Evolutionary conservation across 2,888 invertebrate genomes (phyloP).

Genomic region (Drepana falcataria): DNA sequence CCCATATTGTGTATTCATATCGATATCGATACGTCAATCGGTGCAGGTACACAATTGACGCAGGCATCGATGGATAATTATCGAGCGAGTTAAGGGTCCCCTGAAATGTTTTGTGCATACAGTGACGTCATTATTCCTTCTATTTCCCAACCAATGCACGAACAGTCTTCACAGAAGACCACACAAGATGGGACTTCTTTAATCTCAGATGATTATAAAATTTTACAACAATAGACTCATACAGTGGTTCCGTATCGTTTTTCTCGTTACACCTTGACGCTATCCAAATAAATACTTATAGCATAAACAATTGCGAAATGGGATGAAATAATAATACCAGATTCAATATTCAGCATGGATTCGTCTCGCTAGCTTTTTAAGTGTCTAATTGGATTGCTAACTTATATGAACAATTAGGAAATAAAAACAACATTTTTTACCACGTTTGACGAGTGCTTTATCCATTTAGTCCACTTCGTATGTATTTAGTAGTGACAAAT

Average conservation of each 20-base stretch:
- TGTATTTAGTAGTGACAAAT: no score
- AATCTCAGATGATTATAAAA: slow-evolving; percentile 49
- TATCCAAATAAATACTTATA: slow-evolving; percentile 74
- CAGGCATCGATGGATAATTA: neutral
- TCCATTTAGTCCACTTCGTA: no score
- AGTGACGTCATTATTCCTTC: slow-evolving; percentile 72
- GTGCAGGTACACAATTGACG: no score
- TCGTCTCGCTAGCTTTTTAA: no score
- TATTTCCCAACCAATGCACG: slow-evolving; percentile 37
- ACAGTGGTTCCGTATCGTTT: slow-evolving; percentile 14
- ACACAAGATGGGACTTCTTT: slow-evolving; percentile 47
- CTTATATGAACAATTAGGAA: no score
- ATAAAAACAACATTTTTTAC: no score
- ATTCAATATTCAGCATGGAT: neutral
- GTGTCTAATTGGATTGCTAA: no score
- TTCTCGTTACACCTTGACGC: slow-evolving; percentile 25
- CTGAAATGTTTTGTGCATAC: slow-evolving; percentile 66
- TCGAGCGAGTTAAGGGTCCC: neutral
- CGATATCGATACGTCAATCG: no score
- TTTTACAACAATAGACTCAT: slow-evolving; percentile 10
- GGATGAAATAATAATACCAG: slow-evolving; percentile 22
- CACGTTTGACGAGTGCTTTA: no score
- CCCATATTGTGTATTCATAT: no score
- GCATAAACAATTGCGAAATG: slow-evolving; percentile 62
- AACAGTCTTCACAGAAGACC: slow-evolving; percentile 68